phyloP scores from a whole-genome alignment of 2,113 vertebrate species.

The Malurus elegans region DNA sequence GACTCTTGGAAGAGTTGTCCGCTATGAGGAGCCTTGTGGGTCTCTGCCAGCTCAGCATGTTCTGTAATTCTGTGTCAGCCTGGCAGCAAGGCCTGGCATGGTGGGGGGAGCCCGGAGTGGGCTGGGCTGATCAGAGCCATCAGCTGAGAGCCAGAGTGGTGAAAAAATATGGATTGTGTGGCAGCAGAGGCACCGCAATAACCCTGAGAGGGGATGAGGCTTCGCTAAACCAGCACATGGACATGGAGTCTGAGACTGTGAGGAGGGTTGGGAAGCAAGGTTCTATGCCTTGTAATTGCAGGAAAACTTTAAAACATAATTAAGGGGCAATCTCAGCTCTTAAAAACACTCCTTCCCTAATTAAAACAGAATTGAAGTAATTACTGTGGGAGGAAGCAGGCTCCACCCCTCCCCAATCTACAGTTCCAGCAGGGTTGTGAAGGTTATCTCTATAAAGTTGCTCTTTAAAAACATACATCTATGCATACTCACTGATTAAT shows the following conservation, averaged over 20 bases:
- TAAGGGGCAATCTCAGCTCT: not conserved
- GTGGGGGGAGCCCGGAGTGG: not conserved
- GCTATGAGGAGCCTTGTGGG: not conserved
- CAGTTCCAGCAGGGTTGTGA: not conserved
- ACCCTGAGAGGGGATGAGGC: no score
- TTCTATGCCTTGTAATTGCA: not conserved
- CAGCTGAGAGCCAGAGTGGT: not conserved
- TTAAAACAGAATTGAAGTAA: not conserved
- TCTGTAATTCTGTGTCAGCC: not conserved
- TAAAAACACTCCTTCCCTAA: not conserved
- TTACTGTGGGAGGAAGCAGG: not conserved
- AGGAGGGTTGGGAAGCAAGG: not conserved
- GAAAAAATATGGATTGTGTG: rapidly evolving
- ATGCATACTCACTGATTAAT: not conserved
- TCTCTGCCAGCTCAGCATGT: not conserved
- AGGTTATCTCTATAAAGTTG: not conserved
- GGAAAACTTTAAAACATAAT: not conserved
- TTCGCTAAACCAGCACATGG: rapidly evolving
- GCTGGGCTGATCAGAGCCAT: not conserved
- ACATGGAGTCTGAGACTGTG: not conserved
- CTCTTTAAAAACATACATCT: not conserved
- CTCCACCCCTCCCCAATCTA: not conserved
- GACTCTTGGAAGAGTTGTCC: not conserved
- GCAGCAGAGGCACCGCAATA: not conserved
- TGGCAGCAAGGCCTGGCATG: not conserved